phyloP scores from a whole-genome alignment of 2,888 invertebrate genomes.

The Sphaerophoria taeniata region DNA sequence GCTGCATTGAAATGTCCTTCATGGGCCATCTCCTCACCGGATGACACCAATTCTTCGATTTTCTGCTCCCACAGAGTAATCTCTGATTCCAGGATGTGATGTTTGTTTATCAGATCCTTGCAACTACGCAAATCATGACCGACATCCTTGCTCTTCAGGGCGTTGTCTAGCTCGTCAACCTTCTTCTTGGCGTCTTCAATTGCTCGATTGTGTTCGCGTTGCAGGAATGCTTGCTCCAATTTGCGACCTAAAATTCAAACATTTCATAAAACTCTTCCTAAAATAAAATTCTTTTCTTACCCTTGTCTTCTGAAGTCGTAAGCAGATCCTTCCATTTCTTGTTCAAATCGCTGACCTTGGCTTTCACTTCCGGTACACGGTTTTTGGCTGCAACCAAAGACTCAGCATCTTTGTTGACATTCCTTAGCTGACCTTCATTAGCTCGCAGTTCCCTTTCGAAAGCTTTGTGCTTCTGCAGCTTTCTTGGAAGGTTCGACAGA shows the following conservation, averaged over 20 bases:
- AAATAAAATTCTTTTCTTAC: conserved; percentile 28
- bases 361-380: conserved; percentile 87
- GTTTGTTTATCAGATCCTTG: conserved; percentile 94
- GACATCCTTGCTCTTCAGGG: conserved; percentile 91
- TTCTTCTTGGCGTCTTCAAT: conserved; percentile 95
- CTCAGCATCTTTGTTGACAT: conserved; percentile 92
- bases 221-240: conserved; percentile 94
- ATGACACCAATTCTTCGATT: conserved; percentile 89
- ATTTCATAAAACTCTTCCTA: background rate
- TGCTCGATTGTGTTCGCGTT: conserved; percentile 90
- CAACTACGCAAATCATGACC: conserved; percentile 96
- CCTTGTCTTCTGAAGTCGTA: conserved; percentile 86
- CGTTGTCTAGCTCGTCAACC: conserved; percentile 92
- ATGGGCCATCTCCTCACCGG: conserved; percentile 95
- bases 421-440: conserved; percentile 95
- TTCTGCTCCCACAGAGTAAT: conserved; percentile 92
- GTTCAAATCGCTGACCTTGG: conserved; percentile 88
- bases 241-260: conserved; percentile 84
- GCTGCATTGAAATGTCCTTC: conserved; percentile 97
- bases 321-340: conserved; percentile 90
- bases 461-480: conserved; percentile 97
- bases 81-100: conserved; percentile 94
- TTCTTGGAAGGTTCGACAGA: conserved; percentile 93
- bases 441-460: conserved; percentile 97
- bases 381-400: conserved; percentile 88